These are phyloP conservation scores for Myrmecobius fasciatus DNA, from an alignment of 2,113 vertebrate species.

Conservation along the genomic window DNA sequence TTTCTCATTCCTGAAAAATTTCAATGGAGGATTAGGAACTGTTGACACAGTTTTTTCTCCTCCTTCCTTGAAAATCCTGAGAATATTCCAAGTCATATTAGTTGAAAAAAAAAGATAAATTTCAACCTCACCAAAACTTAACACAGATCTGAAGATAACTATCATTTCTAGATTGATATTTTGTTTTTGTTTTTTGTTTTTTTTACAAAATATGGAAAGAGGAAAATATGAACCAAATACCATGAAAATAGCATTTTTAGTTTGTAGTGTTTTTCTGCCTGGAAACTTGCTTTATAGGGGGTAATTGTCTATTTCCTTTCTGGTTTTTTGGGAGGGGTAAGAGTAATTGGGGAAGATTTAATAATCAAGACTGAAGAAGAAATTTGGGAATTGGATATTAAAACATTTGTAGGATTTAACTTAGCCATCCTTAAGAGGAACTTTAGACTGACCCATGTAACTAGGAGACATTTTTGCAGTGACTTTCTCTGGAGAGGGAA, in stretches of 20 bases:
- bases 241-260: not conserved
- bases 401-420: not conserved
- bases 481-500: constrained; percentile 16
- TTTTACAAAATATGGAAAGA: not conserved
- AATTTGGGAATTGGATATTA: constrained; percentile 6
- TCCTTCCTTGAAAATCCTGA: constrained; percentile 73
- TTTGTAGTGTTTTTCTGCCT: not conserved
- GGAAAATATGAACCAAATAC: not conserved
- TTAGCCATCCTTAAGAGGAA: not conserved
- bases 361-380: constrained; percentile 13
- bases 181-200: not conserved
- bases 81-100: constrained; percentile 60
- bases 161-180: not conserved
- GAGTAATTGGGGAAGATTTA: constrained; percentile 14
- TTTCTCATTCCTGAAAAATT: constrained; percentile 52
- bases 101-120: constrained; percentile 49
- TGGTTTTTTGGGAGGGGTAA: not conserved
- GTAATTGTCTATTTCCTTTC: not conserved
- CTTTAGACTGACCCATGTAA: not conserved
- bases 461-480: not conserved
- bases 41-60: constrained; percentile 68
- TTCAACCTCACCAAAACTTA: constrained; percentile 57
- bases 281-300: constrained; percentile 8
- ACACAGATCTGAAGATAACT: not conserved
- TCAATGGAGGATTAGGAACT: constrained; percentile 54